phyloP scores from a whole-genome alignment of 2,797 vertebrate species.

The Malacoctenus gilli region DNA sequence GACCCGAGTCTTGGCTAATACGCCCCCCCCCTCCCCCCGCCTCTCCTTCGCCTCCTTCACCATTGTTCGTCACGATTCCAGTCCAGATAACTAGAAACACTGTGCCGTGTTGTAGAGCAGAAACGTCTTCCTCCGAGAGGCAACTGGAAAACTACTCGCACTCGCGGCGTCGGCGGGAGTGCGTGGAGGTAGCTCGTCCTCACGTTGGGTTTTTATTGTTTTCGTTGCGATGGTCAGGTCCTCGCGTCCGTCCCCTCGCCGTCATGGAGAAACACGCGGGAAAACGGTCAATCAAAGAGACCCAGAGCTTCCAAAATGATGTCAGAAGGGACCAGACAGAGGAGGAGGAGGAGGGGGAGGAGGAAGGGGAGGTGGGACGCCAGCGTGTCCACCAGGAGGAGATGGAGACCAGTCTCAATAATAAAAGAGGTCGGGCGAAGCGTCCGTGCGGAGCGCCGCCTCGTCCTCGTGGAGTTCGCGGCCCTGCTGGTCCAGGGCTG shows the following conservation, averaged over 20 bases:
- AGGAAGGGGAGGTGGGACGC: slow-evolving; percentile 40
- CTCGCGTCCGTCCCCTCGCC: slow-evolving; percentile 61
- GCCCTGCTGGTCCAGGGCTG: slow-evolving; percentile 78
- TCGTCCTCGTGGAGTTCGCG: slow-evolving; percentile 58
- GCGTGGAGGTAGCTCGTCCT: slow-evolving; percentile 73
- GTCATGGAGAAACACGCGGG: too few species aligned
- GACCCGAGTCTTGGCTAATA: slow-evolving; percentile 65
- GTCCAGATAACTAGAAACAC: slow-evolving; percentile 76
- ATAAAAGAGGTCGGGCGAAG: slow-evolving; percentile 13
- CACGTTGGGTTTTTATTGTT: slow-evolving; percentile 1
- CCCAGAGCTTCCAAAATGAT: slow-evolving; percentile 82
- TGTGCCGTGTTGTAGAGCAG: slow-evolving; percentile 80
- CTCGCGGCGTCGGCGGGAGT: slow-evolving; percentile 74
- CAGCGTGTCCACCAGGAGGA: slow-evolving; percentile 64
- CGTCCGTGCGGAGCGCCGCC: slow-evolving; percentile 49
- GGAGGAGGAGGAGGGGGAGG: slow-evolving; percentile 31
- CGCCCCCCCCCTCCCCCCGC: too few species aligned
- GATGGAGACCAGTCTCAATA: slow-evolving; percentile 22
- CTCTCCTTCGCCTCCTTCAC: slow-evolving; percentile 64
- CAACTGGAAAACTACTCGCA: slow-evolving; percentile 74
- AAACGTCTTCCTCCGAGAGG: slow-evolving; percentile 80
- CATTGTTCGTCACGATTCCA: slow-evolving; percentile 69
- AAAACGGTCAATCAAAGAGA: slow-evolving; percentile 70
- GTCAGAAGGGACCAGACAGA: slow-evolving; percentile 72
- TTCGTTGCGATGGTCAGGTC: slow-evolving; percentile 61